Evolutionary conservation across 37 sponge, comb jelly and placozoan genomes (phyloP).

Genomic region (Haliclona indistincta): DNA sequence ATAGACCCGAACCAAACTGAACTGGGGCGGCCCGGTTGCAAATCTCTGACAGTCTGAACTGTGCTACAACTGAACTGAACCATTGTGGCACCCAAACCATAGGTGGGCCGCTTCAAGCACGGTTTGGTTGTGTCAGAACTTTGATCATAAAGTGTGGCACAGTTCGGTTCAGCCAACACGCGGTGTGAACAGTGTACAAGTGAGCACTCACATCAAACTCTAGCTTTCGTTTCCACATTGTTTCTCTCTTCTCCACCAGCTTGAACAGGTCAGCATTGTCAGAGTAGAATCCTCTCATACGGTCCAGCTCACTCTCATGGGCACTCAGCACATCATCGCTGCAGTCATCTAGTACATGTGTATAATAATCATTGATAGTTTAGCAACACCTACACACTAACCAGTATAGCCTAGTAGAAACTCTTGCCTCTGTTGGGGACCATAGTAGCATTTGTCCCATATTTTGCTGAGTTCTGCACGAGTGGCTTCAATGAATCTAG

Average conservation of each 20-base stretch:
- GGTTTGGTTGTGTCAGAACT: too few relatives aligned
- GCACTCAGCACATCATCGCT: constrained; percentile 62
- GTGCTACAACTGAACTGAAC: too few relatives aligned
- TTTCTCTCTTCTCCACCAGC: constrained; percentile 71
- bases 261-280: constrained; percentile 67
- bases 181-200: not conserved
- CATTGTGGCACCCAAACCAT: too few relatives aligned
- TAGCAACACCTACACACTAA: not conserved
- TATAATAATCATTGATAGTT: not conserved
- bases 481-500: constrained; percentile 67
- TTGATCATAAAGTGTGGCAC: too few relatives aligned
- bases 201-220: constrained; percentile 48
- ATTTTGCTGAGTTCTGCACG: constrained; percentile 65
- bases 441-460: constrained; percentile 82
- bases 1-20: too few relatives aligned
- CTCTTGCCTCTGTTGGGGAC: constrained; percentile 60
- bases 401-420: constrained; percentile 64
- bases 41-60: too few relatives aligned
- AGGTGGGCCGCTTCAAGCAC: too few relatives aligned
- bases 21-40: too few relatives aligned
- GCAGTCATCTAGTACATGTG: constrained; percentile 33
- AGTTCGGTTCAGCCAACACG: too few relatives aligned
- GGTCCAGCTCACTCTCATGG: constrained; percentile 80
- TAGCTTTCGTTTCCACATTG: constrained; percentile 41
- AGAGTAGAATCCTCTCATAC: constrained; percentile 59